Conservation (phyloP, 2,888 invertebrate genomes). For the Drosophila recens region DNA sequence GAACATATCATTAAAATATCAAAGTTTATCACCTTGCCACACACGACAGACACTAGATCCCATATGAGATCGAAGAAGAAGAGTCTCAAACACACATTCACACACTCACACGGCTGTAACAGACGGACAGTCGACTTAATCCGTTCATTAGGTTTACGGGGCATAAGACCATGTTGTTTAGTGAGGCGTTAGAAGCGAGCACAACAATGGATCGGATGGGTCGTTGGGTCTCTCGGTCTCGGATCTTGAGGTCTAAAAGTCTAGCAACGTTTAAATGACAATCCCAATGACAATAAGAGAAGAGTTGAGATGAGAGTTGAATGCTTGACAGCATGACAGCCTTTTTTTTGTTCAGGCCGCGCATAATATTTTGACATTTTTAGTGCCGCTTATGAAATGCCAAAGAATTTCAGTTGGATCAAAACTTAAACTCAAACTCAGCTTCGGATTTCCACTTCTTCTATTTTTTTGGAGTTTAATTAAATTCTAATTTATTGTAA, state of each 20-base stretch:
- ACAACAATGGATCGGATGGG: constrained; percentile 60
- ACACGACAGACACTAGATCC: constrained; percentile 44
- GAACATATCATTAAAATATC: constrained; percentile 82
- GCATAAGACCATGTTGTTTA: constrained; percentile 76
- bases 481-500: constrained; percentile 79
- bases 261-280: constrained; percentile 26
- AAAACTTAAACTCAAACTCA: constrained; percentile 31
- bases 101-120: constrained; percentile 13
- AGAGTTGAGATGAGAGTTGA: constrained; percentile 63
- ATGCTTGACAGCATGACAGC: constrained; percentile 75
- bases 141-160: constrained; percentile 82
- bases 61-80: constrained; percentile 26
- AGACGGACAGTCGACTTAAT: constrained; percentile 72
- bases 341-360: constrained; percentile 42
- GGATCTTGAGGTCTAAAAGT: constrained; percentile 12
- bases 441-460: constrained; percentile 10
- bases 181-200: constrained; percentile 72
- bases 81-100: constrained; percentile 29
- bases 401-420: constrained; percentile 59
- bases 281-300: constrained; percentile 62
- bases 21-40: constrained; percentile 81
- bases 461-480: constrained; percentile 57
- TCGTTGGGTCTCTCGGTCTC: constrained; percentile 15
- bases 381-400: constrained; percentile 67
- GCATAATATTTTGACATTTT: constrained; percentile 82